Percentiles rank a stretch among this genome's conserved stretches.
Conservation (phyloP, 2,888 invertebrate genomes). For the Thecophora atra region DNA sequence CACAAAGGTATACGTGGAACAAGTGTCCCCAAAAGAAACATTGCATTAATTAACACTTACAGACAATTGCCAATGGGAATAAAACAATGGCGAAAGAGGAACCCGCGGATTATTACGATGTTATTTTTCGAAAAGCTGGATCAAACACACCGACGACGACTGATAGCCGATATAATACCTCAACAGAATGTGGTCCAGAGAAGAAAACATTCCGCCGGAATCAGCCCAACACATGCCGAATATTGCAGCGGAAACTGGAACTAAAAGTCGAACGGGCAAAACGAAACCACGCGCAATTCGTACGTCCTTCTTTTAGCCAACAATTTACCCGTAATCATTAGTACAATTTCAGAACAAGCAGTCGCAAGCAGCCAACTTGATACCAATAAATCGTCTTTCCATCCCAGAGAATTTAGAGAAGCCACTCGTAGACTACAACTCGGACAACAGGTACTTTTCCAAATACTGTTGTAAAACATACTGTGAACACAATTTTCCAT, state of each 20-base stretch:
- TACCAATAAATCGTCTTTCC: conserved; percentile 64
- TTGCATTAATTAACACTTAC: background rate
- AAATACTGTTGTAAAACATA: no score
- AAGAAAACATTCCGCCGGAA: no score
- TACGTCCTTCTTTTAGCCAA: conserved; percentile 16
- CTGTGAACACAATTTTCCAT: no score
- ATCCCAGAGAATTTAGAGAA: conserved; percentile 63
- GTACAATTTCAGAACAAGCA: conserved; percentile 56
- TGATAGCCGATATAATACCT: conserved; percentile 49
- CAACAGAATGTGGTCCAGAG: background rate
- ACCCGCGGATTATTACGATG: conserved; percentile 58
- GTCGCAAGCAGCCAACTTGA: conserved; percentile 61
- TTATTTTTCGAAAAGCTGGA: conserved; percentile 53
- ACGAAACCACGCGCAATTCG: conserved; percentile 60
- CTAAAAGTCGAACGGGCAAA: conserved; percentile 66
- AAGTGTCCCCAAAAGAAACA: background rate
- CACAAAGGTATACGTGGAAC: conserved; percentile 48
- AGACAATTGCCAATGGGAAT: background rate
- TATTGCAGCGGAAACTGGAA: conserved; percentile 65
- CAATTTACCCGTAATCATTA: conserved; percentile 20
- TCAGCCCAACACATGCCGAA: conserved; percentile 63
- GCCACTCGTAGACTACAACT: conserved; percentile 65
- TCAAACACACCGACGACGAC: conserved; percentile 40
- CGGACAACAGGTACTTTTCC: conserved; percentile 55
- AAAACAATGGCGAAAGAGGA: conserved; percentile 41